Percentiles rank a stretch among this genome's conserved stretches.
Evolutionary conservation across 2,888 invertebrate species (phyloP).

Genomic region (Pherbina coryleti): DNA sequence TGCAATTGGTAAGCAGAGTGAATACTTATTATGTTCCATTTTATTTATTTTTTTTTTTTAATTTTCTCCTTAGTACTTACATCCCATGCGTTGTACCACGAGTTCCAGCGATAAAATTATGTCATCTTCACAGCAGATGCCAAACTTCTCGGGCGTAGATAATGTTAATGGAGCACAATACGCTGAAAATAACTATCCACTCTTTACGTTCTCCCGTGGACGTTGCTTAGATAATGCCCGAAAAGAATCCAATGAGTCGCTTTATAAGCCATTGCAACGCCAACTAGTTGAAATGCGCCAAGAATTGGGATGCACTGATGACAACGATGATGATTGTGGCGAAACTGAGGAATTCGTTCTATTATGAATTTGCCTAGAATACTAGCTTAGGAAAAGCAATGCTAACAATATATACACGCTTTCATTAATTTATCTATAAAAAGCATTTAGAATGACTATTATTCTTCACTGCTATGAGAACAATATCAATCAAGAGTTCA

Average conservation of each 20-base stretch:
- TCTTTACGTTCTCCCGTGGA: slow-evolving; percentile 85
- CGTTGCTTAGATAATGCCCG: slow-evolving; percentile 72
- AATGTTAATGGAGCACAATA: slow-evolving; percentile 49
- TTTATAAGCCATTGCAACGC: slow-evolving; percentile 73
- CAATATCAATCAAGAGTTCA: slow-evolving; percentile 6
- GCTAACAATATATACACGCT: slow-evolving; percentile 11
- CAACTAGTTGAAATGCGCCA: slow-evolving; percentile 73
- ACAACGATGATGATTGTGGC: slow-evolving; percentile 76
- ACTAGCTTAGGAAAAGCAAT: not conserved
- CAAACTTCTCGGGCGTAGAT: slow-evolving; percentile 44
- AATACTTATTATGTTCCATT: no score
- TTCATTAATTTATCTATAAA: not conserved
- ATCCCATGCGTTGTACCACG: slow-evolving; percentile 69
- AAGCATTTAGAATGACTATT: not conserved
- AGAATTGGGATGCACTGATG: slow-evolving; percentile 70
- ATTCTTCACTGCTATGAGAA: not conserved
- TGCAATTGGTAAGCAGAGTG: slow-evolving; percentile 72
- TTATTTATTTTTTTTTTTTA: not conserved
- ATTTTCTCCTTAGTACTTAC: slow-evolving; percentile 69
- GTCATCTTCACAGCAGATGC: slow-evolving; percentile 30
- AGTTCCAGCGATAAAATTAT: slow-evolving; percentile 56
- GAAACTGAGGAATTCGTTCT: slow-evolving; percentile 83
- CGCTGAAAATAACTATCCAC: slow-evolving; percentile 77
- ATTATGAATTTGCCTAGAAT: slow-evolving; percentile 66
- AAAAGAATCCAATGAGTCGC: slow-evolving; percentile 64